Conservation (phyloP, 2,797 vertebrate genomes). For the Scarus forsteni region DNA sequence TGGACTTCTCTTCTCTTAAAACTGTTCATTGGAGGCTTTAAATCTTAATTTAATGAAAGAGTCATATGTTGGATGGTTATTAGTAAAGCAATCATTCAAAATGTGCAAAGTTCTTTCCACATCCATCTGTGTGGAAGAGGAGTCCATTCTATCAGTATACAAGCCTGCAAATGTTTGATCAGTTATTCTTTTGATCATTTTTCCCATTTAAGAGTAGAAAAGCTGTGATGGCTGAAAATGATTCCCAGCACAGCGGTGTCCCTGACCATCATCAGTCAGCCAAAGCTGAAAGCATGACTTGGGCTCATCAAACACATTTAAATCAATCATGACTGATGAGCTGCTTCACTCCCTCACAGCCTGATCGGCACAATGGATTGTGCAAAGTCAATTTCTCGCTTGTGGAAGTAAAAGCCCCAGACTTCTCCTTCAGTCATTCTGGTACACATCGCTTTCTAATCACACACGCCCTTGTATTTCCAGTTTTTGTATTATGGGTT, state of each 20-base stretch:
- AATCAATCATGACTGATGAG: slow-evolving; percentile 49
- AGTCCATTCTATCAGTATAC: not conserved
- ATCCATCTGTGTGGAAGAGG: not conserved
- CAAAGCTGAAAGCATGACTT: slow-evolving; percentile 29
- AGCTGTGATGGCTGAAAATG: not conserved
- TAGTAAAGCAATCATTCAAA: too few relatives aligned
- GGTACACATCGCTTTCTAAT: not conserved
- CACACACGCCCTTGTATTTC: too few relatives aligned
- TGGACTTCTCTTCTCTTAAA: not conserved
- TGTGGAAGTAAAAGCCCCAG: not conserved
- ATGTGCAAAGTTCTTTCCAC: not conserved
- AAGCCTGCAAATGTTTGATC: not conserved
- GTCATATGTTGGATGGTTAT: too few relatives aligned
- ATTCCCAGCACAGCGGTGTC: slow-evolving; percentile 3
- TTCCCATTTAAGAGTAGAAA: slow-evolving; percentile 17
- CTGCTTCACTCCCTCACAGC: not conserved
- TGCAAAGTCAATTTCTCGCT: slow-evolving; percentile 14
- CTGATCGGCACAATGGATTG: slow-evolving; percentile 23
- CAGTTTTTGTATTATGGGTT: not conserved
- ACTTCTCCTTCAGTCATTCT: not conserved
- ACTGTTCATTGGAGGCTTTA: not conserved
- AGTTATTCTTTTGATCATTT: not conserved
- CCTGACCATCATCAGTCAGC: slow-evolving; percentile 12
- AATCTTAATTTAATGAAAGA: not conserved
- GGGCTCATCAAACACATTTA: slow-evolving; percentile 33